Evolutionary conservation across 2,113 vertebrate species (phyloP), one percentile per base, ranked within the genome.

Genomic region (Oncorhynchus gorbuscha): DNA sequence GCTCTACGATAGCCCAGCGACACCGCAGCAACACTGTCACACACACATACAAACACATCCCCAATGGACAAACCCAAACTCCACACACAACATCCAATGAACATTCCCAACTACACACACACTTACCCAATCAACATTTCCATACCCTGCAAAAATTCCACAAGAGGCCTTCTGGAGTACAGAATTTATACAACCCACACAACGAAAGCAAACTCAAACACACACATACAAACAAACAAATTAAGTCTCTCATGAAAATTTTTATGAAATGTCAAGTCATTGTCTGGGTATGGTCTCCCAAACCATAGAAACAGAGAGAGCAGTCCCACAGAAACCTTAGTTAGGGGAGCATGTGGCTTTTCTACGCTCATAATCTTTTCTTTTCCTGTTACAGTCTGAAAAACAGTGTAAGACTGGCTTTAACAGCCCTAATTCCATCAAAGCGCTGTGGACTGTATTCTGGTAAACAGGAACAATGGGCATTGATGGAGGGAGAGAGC

Each of bases 391-490:
- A 76, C 78, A 75, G 85, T 71, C 83, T 49, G 84, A 73, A 79
- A 89, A 87, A 83, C 80, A 80, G 76, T 84, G 79, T 81, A 90
- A 87, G 79, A 76, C 87, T 85, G 87, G 87, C 75, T 91, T 90
- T 84, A 88, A 85, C 79, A 72, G 82, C 75, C 76, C 71, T 92
- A 91, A 92, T 90, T 90, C 89, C 90, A 89, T 91, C 91, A 92
- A 91, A 92, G 91, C 79, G 45, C 73, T 79, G 79, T 79, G 87
- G 76, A 90, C 84, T 88, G 90, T 90, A 91, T 91, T 90, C 86
- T 91, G 85, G 89, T 90, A 88, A 90, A 92, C 86, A 89, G 83
- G 88, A 87, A 90, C 86, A 91, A 91, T 90, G 85, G 88, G 79
- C 87, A 89, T 86, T 86, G 85, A 90, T 89, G 75, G 85, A 80